A percentile compares a stretch with the other conserved stretches of the same genome.
Evolutionary conservation across 2,797 vertebrate species (phyloP).

Genomic region (Enteromius radiatus): DNA sequence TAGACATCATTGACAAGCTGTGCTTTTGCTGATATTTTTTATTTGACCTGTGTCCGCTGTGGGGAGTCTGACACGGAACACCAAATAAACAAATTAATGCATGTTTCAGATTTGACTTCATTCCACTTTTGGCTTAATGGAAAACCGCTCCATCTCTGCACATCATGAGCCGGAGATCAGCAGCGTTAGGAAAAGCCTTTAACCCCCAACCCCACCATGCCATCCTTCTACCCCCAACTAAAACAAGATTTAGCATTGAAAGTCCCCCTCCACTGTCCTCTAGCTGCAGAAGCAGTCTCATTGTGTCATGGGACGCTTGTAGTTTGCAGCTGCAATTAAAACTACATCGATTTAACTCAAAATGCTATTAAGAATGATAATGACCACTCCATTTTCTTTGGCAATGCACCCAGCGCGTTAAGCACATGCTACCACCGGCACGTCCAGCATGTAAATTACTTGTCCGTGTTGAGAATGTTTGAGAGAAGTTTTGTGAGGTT

Average conservation of each 20-base stretch:
- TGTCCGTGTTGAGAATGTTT: constrained; percentile 32
- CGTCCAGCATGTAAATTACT: constrained; percentile 54
- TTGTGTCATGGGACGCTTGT: constrained; percentile 27
- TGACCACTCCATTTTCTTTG: constrained; percentile 51
- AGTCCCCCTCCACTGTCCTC: constrained; percentile 17
- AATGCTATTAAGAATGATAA: constrained; percentile 53
- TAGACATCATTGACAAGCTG: not conserved
- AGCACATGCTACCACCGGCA: constrained; percentile 29
- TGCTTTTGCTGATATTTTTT: constrained; percentile 1
- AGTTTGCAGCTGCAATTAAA: constrained; percentile 43
- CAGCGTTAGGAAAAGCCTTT: constrained; percentile 43
- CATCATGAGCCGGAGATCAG: constrained; percentile 44
- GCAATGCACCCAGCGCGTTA: constrained; percentile 31
- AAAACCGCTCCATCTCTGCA: constrained; percentile 32
- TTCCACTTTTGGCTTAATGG: constrained; percentile 45
- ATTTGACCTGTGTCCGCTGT: constrained; percentile 1
- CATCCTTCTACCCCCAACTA: not conserved
- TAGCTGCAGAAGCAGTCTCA: constrained; percentile 11
- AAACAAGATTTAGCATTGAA: constrained; percentile 27
- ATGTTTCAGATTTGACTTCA: constrained; percentile 37
- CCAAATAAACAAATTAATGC: constrained; percentile 48
- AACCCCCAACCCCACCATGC: constrained; percentile 21
- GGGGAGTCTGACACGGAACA: not conserved
- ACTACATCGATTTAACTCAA: constrained; percentile 52
- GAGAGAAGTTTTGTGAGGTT: constrained; percentile 49